These are phyloP conservation scores for Spermophilus dauricus DNA, from an alignment of 2,113 vertebrate species.

Conservation along the genomic window DNA sequence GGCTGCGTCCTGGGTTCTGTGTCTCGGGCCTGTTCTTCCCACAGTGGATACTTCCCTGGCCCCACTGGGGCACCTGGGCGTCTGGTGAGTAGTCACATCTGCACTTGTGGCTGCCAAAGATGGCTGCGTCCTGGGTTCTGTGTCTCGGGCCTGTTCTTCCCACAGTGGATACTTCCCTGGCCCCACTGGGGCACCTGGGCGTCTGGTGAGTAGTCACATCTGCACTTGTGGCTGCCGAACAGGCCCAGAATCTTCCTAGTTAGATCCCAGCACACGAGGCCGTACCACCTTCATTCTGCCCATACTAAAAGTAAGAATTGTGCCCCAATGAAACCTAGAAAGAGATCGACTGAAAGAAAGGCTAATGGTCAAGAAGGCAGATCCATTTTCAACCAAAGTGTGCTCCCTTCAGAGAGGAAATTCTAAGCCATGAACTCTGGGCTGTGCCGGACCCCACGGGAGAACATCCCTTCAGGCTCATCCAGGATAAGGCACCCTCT, in stretches of 20 bases:
- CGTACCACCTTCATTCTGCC: background rate
- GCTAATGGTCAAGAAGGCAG: background rate
- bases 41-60: no score
- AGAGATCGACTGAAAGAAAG: background rate
- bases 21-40: no score
- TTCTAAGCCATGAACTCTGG: background rate
- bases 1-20: no score
- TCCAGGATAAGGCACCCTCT: background rate
- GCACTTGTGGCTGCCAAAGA: rapidly evolving
- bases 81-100: no score
- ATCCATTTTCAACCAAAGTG: background rate
- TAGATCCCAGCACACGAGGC: background rate
- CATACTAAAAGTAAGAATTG: background rate
- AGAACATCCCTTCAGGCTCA: background rate
- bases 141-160: no score
- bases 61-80: no score
- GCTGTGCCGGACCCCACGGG: background rate
- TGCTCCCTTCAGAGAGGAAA: background rate
- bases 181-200: no score
- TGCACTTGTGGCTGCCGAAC: rapidly evolving
- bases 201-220: no score
- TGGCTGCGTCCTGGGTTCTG: no score
- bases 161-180: no score
- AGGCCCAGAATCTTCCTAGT: background rate
- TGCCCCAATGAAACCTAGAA: background rate